A percentile compares a stretch with the other conserved stretches of the same genome.
phyloP scores from a whole-genome alignment of 2,797 vertebrate genomes.

The Clarias fuscus region DNA sequence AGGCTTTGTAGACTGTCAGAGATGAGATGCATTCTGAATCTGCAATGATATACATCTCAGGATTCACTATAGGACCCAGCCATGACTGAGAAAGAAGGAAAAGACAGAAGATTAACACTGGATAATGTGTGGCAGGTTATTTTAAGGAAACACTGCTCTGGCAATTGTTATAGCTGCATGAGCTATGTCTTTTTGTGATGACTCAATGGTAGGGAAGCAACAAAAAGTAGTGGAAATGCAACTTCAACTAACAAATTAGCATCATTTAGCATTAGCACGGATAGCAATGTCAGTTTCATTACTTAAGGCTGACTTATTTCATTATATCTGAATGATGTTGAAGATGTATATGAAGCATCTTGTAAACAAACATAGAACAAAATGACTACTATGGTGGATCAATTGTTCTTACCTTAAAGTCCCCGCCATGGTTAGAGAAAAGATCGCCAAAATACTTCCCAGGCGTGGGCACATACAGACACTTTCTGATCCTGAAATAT shows the following conservation, averaged over 20 bases:
- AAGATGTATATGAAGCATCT: not conserved
- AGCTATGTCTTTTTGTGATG: not conserved
- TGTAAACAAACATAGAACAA: not conserved
- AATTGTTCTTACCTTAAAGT: slow-evolving; percentile 33
- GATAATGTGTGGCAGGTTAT: not conserved
- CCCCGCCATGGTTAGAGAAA: not conserved
- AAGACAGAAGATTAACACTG: not conserved
- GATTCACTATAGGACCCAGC: slow-evolving; percentile 55
- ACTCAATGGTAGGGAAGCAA: not conserved
- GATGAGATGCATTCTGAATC: slow-evolving; percentile 47
- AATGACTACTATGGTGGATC: not conserved
- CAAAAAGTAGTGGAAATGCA: not conserved
- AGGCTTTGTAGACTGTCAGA: slow-evolving; percentile 53
- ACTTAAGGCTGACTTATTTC: not conserved
- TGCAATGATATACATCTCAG: slow-evolving; percentile 44
- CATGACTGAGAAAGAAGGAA: slow-evolving; percentile 58
- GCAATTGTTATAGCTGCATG: not conserved
- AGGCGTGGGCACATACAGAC: not conserved
- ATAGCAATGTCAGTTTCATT: not conserved
- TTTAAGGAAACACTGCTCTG: not conserved
- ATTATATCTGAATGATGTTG: not conserved
- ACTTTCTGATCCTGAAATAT: slow-evolving; percentile 30
- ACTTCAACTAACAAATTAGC: not conserved
- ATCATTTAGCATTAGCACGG: not conserved
- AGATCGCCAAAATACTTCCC: slow-evolving; percentile 11